Conservation (phyloP, 2,113 vertebrate genomes). For the Dasyurus viverrinus region DNA sequence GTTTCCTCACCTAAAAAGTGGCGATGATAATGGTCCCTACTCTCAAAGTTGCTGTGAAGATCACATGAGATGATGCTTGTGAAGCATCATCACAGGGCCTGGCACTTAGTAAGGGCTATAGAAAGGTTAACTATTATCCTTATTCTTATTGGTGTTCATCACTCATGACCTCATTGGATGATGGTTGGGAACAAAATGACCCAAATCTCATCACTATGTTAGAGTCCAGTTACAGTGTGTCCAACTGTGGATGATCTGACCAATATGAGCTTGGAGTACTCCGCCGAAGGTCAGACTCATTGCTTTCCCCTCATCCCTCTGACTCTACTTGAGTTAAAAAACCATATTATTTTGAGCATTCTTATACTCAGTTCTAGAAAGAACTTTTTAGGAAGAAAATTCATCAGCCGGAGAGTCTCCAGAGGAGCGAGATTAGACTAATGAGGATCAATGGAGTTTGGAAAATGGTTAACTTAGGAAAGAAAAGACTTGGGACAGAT, state of each 20-base stretch:
- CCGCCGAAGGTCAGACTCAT: no score
- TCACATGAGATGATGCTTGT: not conserved
- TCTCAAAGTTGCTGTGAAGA: not conserved
- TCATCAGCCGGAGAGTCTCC: not conserved
- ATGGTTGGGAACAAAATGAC: no score
- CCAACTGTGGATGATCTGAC: no score
- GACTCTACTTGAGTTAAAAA: not conserved
- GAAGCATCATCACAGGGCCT: not conserved
- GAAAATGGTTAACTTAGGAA: not conserved
- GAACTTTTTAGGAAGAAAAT: not conserved
- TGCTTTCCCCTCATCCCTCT: not conserved
- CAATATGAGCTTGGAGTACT: no score
- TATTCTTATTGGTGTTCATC: not conserved
- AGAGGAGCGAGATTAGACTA: not conserved
- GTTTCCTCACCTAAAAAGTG: not conserved
- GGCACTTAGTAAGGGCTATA: not conserved
- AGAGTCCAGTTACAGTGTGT: no score
- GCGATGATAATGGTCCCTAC: not conserved
- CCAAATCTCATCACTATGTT: no score
- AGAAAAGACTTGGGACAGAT: not conserved
- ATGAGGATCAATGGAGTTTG: not conserved
- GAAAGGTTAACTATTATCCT: not conserved
- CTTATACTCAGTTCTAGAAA: not conserved
- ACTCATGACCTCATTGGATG: not conserved
- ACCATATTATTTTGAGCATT: not conserved